A percentile compares a stretch with the other conserved stretches of the same genome.
Conservation (phyloP, 2,113 vertebrate genomes). For the Pygoscelis adeliae region DNA sequence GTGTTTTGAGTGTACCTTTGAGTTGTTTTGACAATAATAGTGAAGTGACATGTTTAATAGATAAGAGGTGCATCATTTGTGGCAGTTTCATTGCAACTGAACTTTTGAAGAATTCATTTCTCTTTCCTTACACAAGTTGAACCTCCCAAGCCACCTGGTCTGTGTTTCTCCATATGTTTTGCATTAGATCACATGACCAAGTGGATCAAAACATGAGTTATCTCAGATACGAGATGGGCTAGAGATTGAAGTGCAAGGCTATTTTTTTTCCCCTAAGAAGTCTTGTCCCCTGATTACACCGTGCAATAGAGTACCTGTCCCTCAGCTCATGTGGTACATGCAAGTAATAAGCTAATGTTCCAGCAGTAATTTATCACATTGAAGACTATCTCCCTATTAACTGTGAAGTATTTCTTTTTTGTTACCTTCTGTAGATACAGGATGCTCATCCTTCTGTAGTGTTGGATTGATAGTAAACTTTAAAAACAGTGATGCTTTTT, state of each 20-base stretch:
- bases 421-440: not conserved
- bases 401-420: not conserved
- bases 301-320: not conserved
- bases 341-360: not conserved
- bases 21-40: conserved; percentile 6
- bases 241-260: not conserved
- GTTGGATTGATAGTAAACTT: not conserved
- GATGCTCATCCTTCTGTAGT: not conserved
- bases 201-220: not conserved
- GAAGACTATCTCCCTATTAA: not conserved
- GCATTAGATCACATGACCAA: not conserved
- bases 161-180: not conserved
- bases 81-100: not conserved
- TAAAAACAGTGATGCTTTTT: not conserved
- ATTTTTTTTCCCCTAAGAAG: not conserved
- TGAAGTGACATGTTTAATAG: not conserved
- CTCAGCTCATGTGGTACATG: not conserved
- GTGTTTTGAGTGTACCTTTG: not conserved
- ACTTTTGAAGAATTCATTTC: not conserved
- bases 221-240: not conserved
- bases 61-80: not conserved
- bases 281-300: not conserved
- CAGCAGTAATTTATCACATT: not conserved
- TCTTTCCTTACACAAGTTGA: not conserved
- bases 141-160: not conserved